These are phyloP conservation scores for Andrena praecox DNA, from an alignment of 2,888 invertebrate species.

Conservation along the genomic window DNA sequence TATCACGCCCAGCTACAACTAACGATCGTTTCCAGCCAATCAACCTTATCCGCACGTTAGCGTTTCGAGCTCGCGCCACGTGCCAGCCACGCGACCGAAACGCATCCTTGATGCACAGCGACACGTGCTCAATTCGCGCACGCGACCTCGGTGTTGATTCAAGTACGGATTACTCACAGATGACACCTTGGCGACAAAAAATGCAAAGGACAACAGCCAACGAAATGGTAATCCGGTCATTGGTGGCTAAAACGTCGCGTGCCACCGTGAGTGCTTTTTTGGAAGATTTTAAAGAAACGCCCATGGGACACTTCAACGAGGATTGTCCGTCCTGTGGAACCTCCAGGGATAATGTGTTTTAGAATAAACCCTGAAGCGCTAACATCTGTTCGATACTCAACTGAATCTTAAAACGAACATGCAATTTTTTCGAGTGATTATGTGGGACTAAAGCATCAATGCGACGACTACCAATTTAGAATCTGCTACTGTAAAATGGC, in stretches of 20 bases:
- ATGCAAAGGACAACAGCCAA: constrained; percentile 63
- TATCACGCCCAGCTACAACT: constrained; percentile 26
- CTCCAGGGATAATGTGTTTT: background rate
- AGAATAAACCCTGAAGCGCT: background rate
- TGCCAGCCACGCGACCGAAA: constrained; percentile 78
- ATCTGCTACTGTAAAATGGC: background rate
- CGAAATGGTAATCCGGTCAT: constrained; percentile 73
- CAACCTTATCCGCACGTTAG: constrained; percentile 47
- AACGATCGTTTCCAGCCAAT: constrained; percentile 67
- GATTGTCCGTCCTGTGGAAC: background rate
- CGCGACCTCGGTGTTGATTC: constrained; percentile 53
- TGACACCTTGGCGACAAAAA: constrained; percentile 45
- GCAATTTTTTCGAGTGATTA: background rate
- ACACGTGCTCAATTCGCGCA: constrained; percentile 55
- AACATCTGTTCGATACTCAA: background rate
- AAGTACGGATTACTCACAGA: constrained; percentile 51
- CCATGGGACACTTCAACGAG: too few species aligned
- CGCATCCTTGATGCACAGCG: constrained; percentile 48
- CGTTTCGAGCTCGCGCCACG: constrained; percentile 68
- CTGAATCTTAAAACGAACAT: background rate
- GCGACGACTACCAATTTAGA: too few species aligned
- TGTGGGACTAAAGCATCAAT: background rate
- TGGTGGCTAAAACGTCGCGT: constrained; percentile 68
- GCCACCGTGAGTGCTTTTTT: constrained; percentile 66
- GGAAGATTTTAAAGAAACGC: constrained; percentile 19